Percentiles rank a stretch among this genome's conserved stretches.
Evolutionary conservation across 2,888 invertebrate genomes (phyloP).

Genomic region (Agrochola litura): DNA sequence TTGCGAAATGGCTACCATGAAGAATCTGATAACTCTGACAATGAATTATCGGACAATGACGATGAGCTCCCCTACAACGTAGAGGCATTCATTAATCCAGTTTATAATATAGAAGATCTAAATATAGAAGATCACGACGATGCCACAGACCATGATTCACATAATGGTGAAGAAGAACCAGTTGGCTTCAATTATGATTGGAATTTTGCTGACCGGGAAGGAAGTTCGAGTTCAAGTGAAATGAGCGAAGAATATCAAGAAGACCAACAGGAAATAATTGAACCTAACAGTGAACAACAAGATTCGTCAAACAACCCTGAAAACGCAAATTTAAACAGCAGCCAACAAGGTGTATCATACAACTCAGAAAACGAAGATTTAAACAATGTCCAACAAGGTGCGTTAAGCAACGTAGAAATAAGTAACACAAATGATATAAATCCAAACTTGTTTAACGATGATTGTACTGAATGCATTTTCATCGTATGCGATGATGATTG

Average conservation of each 20-base stretch:
- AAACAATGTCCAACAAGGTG: not conserved
- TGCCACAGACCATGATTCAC: not conserved
- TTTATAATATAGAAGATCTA: not conserved
- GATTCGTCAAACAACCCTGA: not conserved
- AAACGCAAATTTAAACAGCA: not conserved
- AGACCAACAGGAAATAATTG: not conserved
- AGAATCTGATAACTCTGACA: not conserved
- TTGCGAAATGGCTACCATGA: not conserved
- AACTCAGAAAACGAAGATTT: not conserved
- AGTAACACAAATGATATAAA: not conserved
- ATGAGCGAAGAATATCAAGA: not conserved
- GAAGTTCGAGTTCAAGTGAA: not conserved
- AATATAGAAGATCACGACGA: not conserved
- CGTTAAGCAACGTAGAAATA: not conserved
- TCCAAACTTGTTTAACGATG: not conserved
- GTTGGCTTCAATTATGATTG: not conserved
- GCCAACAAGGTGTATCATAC: not conserved
- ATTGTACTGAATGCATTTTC: not conserved
- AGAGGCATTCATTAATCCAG: not conserved
- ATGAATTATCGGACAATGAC: constrained; percentile 1
- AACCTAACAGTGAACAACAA: constrained; percentile 1
- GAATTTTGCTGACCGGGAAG: not conserved
- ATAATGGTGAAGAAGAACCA: not conserved
- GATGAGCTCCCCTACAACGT: not conserved
- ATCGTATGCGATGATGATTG: not conserved